A percentile compares a stretch with the other conserved stretches of the same genome.
These are phyloP conservation scores for Venturia canescens DNA, from an alignment of 1,140 invertebrate genomes.

Conservation along the genomic window DNA sequence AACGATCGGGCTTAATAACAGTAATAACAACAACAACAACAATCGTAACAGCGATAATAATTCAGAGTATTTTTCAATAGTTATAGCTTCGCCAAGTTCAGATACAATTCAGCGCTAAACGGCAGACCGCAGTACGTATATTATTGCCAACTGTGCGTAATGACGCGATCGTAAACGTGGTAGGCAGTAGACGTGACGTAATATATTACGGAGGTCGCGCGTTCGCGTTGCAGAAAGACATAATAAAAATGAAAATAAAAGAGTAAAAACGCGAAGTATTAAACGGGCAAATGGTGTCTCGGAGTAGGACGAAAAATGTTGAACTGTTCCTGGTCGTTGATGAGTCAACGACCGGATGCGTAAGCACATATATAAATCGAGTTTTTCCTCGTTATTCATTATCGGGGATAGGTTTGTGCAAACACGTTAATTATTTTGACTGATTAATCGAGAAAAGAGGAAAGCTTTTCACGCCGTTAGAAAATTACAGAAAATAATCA, in stretches of 20 bases:
- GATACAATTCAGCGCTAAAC: conserved; percentile 15
- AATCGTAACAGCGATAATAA: neutral
- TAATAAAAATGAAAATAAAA: neutral
- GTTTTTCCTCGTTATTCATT: no score
- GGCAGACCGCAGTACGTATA: neutral
- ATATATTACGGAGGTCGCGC: neutral
- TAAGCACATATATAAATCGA: no score
- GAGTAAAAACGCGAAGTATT: neutral
- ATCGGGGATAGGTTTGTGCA: no score
- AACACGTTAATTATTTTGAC: no score
- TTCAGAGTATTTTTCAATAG: neutral
- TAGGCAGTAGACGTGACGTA: conserved; percentile 13
- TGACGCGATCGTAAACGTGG: conserved; percentile 21
- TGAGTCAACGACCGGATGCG: conserved; percentile 14
- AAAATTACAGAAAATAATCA: no score
- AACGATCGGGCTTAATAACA: neutral
- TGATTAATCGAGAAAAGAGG: no score
- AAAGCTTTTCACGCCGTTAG: no score
- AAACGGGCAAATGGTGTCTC: neutral
- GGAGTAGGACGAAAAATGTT: conserved; percentile 13
- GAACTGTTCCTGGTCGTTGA: neutral
- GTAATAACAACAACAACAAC: neutral
- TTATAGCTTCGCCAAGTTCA: conserved; percentile 6
- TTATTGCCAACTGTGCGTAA: neutral
- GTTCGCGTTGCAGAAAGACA: neutral